Percentiles rank a stretch among this genome's conserved stretches.
Evolutionary conservation across 92 coral and sea anemone genomes (phyloP).

Genomic region (Bergia puertoricense): DNA sequence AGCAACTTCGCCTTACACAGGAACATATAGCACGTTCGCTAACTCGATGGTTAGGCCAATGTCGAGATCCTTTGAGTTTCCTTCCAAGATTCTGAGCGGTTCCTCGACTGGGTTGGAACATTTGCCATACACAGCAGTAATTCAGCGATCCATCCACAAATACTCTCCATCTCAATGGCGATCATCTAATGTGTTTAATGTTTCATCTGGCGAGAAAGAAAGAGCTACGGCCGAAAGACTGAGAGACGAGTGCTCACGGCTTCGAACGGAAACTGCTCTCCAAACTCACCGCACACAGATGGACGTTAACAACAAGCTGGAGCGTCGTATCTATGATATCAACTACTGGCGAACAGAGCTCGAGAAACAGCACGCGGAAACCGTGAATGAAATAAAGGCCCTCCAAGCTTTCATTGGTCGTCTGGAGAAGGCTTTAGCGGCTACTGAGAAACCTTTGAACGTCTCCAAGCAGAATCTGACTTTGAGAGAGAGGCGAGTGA

Average conservation of each 20-base stretch:
- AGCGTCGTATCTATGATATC: slow-evolving; percentile 87
- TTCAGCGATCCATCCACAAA: slow-evolving; percentile 77
- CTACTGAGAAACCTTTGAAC: slow-evolving; percentile 90
- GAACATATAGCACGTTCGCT: slow-evolving; percentile 58
- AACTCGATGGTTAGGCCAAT: slow-evolving; percentile 52
- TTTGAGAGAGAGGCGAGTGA: slow-evolving; percentile 87
- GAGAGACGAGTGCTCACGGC: slow-evolving; percentile 95
- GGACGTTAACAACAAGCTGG: slow-evolving; percentile 95
- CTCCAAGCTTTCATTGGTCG: slow-evolving; percentile 95
- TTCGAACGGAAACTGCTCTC: slow-evolving; percentile 91
- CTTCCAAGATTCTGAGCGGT: slow-evolving; percentile 78
- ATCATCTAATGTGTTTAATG: slow-evolving; percentile 87
- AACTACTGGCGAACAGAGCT: slow-evolving; percentile 89
- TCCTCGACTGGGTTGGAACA: slow-evolving; percentile 88
- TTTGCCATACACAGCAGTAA: slow-evolving; percentile 88
- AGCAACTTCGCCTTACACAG: slow-evolving; percentile 72
- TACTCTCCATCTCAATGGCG: slow-evolving; percentile 93
- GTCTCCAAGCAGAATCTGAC: slow-evolving; percentile 87
- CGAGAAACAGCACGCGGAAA: slow-evolving; percentile 91
- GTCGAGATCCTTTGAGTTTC: slow-evolving; percentile 82
- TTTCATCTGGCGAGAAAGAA: slow-evolving; percentile 91
- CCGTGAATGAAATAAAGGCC: slow-evolving; percentile 93
- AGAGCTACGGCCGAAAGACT: slow-evolving; percentile 96
- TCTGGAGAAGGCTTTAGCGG: slow-evolving; percentile 91
- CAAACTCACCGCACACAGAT: slow-evolving; percentile 95